These are phyloP conservation scores for Aphidius colemani DNA, from an alignment of 2,888 invertebrate species.

Conservation along the genomic window DNA sequence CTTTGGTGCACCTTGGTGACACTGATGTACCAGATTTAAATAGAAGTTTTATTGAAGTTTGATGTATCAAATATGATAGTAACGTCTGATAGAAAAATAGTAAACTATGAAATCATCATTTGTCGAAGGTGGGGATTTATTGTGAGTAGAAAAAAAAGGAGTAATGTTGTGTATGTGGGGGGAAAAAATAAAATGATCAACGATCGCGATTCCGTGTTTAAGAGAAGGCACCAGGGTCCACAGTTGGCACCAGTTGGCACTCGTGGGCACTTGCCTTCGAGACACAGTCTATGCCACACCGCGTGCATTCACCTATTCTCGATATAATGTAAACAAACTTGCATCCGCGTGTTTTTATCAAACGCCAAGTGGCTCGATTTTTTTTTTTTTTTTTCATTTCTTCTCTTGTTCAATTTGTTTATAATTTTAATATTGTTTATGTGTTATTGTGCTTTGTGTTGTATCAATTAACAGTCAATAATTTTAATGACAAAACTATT, in stretches of 20 bases:
- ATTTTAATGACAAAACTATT: no score
- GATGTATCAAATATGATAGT: no score
- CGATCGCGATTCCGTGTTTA: conserved; percentile 40
- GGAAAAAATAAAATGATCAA: conserved; percentile 25
- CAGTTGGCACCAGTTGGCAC: no score
- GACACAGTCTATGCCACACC: conserved; percentile 36
- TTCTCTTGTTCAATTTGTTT: neutral
- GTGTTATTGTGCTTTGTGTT: no score
- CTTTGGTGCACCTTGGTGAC: no score
- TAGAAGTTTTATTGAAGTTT: no score
- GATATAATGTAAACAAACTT: conserved; percentile 31
- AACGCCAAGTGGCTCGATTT: neutral
- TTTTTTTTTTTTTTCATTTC: conserved; percentile 10
- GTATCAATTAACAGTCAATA: no score
- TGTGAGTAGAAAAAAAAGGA: conserved; percentile 12
- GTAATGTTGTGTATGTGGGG: conserved; percentile 23
- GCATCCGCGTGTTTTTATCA: conserved; percentile 11
- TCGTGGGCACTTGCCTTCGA: conserved; percentile 39
- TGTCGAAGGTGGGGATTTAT: neutral
- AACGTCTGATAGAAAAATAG: no score
- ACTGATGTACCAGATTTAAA: neutral
- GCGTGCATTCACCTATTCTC: conserved; percentile 21
- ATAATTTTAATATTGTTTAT: neutral
- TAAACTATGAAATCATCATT: neutral
- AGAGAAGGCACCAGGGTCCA: conserved; percentile 33